Evolutionary conservation across 2,113 vertebrate species (phyloP).

Genomic region (Cichladusa arquata): DNA sequence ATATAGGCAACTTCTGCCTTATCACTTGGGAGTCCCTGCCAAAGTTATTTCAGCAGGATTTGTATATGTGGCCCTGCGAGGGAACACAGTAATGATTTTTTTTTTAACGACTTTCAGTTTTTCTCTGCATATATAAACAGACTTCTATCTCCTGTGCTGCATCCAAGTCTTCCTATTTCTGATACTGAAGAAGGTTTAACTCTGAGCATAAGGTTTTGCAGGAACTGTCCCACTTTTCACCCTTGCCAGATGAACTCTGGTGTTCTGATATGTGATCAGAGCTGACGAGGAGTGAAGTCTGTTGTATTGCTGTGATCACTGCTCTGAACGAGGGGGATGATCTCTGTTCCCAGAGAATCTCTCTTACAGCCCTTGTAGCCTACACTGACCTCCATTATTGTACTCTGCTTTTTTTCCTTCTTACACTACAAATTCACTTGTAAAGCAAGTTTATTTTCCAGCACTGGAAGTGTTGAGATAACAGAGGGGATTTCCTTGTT

Average conservation of each 20-base stretch:
- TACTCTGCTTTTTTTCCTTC: neutral
- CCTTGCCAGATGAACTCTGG: neutral
- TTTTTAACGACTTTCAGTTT: neutral
- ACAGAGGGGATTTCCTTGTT: constrained; percentile 56
- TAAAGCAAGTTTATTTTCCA: constrained; percentile 32
- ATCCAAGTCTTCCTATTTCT: neutral
- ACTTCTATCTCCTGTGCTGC: neutral
- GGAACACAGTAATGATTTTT: constrained; percentile 32
- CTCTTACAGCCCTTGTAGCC: neutral
- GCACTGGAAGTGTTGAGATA: constrained; percentile 34
- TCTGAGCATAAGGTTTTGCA: neutral
- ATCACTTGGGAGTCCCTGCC: neutral
- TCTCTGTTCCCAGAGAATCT: neutral
- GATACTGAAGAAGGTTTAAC: neutral
- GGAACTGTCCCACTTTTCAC: neutral
- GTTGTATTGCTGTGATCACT: neutral
- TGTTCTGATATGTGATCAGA: neutral
- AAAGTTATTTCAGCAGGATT: neutral
- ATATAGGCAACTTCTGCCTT: neutral
- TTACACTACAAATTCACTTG: neutral
- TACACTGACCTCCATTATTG: neutral
- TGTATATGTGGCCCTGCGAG: neutral
- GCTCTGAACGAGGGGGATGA: neutral
- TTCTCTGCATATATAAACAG: neutral
- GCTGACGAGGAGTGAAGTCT: neutral